Evolutionary conservation across 2,888 invertebrate species (phyloP).

Genomic region (Therioaphis trifolii): DNA sequence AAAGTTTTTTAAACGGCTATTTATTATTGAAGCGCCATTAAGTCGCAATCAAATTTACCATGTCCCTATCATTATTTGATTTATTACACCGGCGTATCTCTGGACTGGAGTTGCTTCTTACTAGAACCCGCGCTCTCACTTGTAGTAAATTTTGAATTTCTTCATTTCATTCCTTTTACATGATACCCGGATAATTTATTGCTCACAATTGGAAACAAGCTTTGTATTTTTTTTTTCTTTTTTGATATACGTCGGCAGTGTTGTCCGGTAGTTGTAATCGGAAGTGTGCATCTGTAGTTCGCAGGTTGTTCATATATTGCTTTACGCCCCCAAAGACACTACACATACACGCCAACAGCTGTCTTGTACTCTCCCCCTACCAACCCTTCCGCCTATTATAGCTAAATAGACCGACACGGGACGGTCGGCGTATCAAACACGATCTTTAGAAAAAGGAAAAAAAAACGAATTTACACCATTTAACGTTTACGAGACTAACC

Average conservation of each 20-base stretch:
- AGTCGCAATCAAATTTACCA: no score
- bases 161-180: background rate
- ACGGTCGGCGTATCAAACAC: conserved; percentile 48
- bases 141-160: conserved; percentile 10
- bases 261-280: conserved; percentile 50
- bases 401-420: conserved; percentile 44
- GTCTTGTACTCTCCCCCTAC: background rate
- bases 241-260: conserved; percentile 36
- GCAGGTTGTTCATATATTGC: conserved; percentile 36
- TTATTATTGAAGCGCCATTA: no score
- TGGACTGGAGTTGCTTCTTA: conserved; percentile 33
- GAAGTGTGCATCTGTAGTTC: conserved; percentile 51
- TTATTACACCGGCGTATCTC: no score
- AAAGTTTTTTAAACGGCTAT: no score
- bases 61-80: no score
- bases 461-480: conserved; percentile 35
- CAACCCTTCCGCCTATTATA: background rate
- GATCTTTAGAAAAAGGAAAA: conserved; percentile 30
- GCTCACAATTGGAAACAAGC: conserved; percentile 38
- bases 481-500: conserved; percentile 49
- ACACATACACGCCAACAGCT: conserved; percentile 22
- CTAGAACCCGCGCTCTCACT: conserved; percentile 35
- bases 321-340: conserved; percentile 38
- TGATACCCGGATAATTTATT: conserved; percentile 30
- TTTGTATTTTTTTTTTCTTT: conserved; percentile 2